Base-by-base conservation (phyloP, 30 jellyfish, hydroid and myxozoan species). In the Aurelia sp. region DNA sequence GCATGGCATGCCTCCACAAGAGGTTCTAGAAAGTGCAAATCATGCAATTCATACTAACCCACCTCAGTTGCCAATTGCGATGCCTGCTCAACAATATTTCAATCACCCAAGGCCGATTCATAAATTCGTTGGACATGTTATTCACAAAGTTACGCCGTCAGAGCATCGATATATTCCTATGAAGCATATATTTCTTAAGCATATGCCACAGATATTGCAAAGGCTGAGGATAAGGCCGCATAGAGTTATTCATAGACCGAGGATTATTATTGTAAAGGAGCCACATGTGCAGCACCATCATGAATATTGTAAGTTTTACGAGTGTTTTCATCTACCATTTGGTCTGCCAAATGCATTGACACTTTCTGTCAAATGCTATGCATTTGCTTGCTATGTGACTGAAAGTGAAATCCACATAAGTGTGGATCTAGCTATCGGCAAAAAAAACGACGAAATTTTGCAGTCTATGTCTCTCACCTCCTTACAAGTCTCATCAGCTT, bases 251-350 rank as follows among this genome's bases (percentile, higher is more conserved):
- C 96, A 86, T 58, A 51, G 96, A 40, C 96, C 96, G 30, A 66
- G 89, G 80, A 76, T 86, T 52, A 86, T 86, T 19, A 86, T 86
- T 63, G 86, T 86, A 82, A 76, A 74, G 68, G 86, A 77, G 73
- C 86, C 86, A 4, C 89, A 67, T 40, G 73, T 71, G 8, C 86
- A 83, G 19, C 94, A 74, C 50, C 94, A 84, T 35, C 88, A 74
- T 31, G 73, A 73, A 57, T 84, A 64, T 47, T 73, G 94, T 74
- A 21, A 73, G 88, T 31, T 13, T 59, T 21, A 59, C 11, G 21
- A 20, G 44, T 71, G 17, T 71, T 17, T 21, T 44, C 55, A 13
- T 7, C 16, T 44, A 44, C 55, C 55, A 44, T 7, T 44, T 10
- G 55, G 55, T 44, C 15, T 44, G 16, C 55, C 10, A 5, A 7